Evolutionary conservation across 35 echinoderm and acorn worm genomes (phyloP).

Genomic region (Eucidaris tribuloides): DNA sequence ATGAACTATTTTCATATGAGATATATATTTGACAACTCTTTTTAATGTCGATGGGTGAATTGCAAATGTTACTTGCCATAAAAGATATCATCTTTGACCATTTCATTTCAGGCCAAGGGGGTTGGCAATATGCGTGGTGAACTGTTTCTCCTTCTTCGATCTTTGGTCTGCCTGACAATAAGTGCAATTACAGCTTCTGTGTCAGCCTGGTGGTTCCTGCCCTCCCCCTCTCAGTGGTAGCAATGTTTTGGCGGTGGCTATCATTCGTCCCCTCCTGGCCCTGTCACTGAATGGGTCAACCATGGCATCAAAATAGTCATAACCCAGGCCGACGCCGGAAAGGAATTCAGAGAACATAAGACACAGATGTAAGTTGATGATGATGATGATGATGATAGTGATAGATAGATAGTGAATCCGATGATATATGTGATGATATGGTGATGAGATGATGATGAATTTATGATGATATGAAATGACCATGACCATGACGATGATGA

Average conservation of each 20-base stretch:
- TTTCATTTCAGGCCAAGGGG: constrained; percentile 57
- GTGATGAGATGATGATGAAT: no score
- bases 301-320: constrained; percentile 62
- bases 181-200: constrained; percentile 69
- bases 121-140: constrained; percentile 71
- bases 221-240: constrained; percentile 83
- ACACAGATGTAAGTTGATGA: constrained; percentile 64
- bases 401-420: no score
- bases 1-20: no score
- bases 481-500: no score
- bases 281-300: constrained; percentile 62
- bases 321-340: constrained; percentile 79
- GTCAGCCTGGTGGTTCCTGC: constrained; percentile 70
- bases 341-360: constrained; percentile 69
- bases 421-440: no score
- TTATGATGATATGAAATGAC: no score
- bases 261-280: constrained; percentile 60
- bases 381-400: no score
- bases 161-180: constrained; percentile 57
- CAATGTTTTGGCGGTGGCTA: constrained; percentile 81
- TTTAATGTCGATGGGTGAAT: no score
- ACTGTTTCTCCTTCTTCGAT: constrained; percentile 84
- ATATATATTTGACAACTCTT: no score
- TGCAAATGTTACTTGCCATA: no score
- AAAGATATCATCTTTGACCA: neutral